Evolutionary conservation across 1,140 invertebrate species (phyloP), one percentile per base, ranked within the genome.

Genomic region (Cyclargus thomasi): DNA sequence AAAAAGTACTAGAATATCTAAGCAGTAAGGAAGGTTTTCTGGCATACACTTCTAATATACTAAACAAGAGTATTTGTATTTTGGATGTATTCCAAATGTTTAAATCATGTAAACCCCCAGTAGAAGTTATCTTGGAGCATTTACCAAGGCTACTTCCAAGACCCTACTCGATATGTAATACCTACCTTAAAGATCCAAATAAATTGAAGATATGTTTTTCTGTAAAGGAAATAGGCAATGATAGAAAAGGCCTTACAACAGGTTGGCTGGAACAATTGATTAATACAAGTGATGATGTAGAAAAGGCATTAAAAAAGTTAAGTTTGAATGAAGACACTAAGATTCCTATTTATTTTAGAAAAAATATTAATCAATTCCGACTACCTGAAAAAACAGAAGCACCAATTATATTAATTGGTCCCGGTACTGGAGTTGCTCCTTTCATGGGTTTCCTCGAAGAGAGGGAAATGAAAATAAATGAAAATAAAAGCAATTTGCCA

Each of bases 381-480:
- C 69, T 93, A 91, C 77, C 93, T 81, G 83, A 76, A 70, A 92
- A 92, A 90, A 75, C 84, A 71, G 82, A 69, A 75, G 87, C 62
- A 76, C 94, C 95, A 53, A 81, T 96, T 39, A 93, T 97, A 70
- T 93, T 97, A 83, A 93, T 98, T 70, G 95, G 94, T 5, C 93
- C 96, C 69, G 97, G 97, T 16, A 97, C 96, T 36, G 97, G 96
- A 14, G 86, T 97, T 21, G 94, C 96, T 8, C 96, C 97, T 1
- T 98, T 96, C 80, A 92, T 93, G 69, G 93, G 93, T 16, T 95
- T 94, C 76, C 74, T 95, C 16, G 83, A 92, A 74, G 92, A 94
- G 80, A 91, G 92, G 68, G 72, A 86, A 80, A 20, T 80, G 53
- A 75, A 73, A 71, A 63, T 70, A n/a, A 75, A 76, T 47, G 68